These are phyloP conservation scores for Maconellicoccus hirsutus DNA, from an alignment of 1,140 invertebrate species.

Conservation along the genomic window DNA sequence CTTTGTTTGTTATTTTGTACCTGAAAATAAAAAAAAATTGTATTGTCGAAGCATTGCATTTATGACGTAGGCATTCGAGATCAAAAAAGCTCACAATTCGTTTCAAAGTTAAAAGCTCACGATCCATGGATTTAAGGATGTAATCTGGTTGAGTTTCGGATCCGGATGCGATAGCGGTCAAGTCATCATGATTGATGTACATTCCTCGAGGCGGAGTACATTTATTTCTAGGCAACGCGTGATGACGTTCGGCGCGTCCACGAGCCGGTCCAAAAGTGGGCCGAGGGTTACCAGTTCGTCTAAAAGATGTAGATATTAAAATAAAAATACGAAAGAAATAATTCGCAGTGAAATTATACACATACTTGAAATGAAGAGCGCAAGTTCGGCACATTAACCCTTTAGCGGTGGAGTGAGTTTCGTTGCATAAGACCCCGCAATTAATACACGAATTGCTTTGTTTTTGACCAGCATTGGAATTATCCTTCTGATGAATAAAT, in stretches of 20 bases:
- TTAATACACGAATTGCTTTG: slow-evolving; percentile 48
- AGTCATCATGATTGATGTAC: slow-evolving; percentile 93
- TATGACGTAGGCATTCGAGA: not conserved
- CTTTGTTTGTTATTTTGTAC: slow-evolving; percentile 92
- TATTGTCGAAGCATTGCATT: slow-evolving; percentile 27
- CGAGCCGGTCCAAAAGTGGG: slow-evolving; percentile 42
- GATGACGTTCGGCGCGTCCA: slow-evolving; percentile 32
- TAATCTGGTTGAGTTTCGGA: slow-evolving; percentile 55
- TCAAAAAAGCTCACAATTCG: slow-evolving; percentile 63
- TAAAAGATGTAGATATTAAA: slow-evolving; percentile 28
- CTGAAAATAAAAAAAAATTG: slow-evolving; percentile 49
- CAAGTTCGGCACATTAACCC: slow-evolving; percentile 65
- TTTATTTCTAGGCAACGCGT: slow-evolving; percentile 58
- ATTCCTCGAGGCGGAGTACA: slow-evolving; percentile 88
- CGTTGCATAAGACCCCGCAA: slow-evolving; percentile 61
- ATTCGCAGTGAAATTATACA: not conserved
- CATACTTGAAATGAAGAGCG: slow-evolving; percentile 66
- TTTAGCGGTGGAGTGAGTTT: slow-evolving; percentile 58
- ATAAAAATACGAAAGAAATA: not conserved
- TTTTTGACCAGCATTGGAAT: slow-evolving; percentile 46
- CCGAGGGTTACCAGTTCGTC: slow-evolving; percentile 42
- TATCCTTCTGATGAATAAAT: slow-evolving; percentile 32
- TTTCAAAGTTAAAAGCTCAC: slow-evolving; percentile 84
- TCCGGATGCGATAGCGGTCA: slow-evolving; percentile 68
- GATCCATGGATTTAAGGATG: slow-evolving; percentile 79